Evolutionary conservation across 2,113 vertebrate genomes (phyloP).

Genomic region (Gorilla gorilla): DNA sequence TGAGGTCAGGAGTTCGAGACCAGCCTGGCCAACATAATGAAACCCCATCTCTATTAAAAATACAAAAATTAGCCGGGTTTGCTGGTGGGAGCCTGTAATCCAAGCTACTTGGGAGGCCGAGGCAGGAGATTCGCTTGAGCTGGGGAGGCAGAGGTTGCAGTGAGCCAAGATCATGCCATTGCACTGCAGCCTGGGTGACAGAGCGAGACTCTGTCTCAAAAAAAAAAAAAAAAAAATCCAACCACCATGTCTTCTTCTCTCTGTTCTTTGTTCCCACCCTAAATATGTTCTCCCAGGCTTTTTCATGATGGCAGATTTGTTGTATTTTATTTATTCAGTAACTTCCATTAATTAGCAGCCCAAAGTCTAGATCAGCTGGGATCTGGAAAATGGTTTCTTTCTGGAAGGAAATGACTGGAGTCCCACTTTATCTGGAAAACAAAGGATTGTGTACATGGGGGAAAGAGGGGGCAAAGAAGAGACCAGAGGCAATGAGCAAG

Average conservation of each 20-base stretch:
- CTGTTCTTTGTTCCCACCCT: not conserved
- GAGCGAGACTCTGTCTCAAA: no score
- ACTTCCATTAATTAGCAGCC: not conserved
- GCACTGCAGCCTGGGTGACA: no score
- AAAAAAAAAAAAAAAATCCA: not conserved
- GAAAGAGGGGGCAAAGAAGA: not conserved
- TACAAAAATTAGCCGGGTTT: no score
- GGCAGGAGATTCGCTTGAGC: no score
- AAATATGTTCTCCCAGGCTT: not conserved
- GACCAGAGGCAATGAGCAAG: not conserved
- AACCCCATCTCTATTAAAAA: no score
- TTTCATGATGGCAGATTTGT: not conserved
- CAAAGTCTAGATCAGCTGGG: not conserved
- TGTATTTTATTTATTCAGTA: slow-evolving; percentile 14
- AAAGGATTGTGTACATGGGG: not conserved
- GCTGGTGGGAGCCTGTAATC: no score
- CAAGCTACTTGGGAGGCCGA: no score
- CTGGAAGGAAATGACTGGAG: not conserved
- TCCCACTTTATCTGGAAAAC: not conserved
- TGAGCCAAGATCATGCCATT: no score
- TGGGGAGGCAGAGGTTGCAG: no score
- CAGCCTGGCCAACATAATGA: no score
- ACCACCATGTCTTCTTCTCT: not conserved
- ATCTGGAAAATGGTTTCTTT: slow-evolving; percentile 30
- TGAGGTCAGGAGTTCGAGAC: no score